A percentile compares a stretch with the other conserved stretches of the same genome.
These are phyloP conservation scores for Hypomecis atomaria DNA, from an alignment of 2,888 invertebrate genomes.

Conservation along the genomic window DNA sequence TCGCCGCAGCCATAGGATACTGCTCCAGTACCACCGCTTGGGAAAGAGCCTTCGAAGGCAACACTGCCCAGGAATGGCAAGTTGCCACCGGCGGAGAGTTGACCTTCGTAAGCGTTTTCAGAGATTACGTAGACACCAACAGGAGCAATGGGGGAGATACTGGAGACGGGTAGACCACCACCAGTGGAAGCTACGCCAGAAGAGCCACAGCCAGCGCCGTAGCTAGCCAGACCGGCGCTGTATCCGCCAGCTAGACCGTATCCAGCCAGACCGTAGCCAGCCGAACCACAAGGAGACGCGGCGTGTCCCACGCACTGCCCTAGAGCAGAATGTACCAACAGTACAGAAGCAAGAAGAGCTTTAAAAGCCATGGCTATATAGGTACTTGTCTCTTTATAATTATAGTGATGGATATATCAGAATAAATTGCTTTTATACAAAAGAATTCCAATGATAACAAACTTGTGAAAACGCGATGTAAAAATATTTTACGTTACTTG, in stretches of 20 bases:
- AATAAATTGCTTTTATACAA: no score
- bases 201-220: constrained; percentile 31
- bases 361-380: constrained; percentile 26
- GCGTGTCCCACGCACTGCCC: no score
- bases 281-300: no score
- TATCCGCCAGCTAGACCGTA: constrained; percentile 30
- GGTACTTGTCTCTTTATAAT: no score
- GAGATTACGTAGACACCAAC: constrained; percentile 50
- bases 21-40: constrained; percentile 48
- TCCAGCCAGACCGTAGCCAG: no score
- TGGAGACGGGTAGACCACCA: constrained; percentile 46
- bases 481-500: no score
- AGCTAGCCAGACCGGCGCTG: constrained; percentile 29
- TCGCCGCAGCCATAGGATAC: constrained; percentile 50
- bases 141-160: constrained; percentile 49
- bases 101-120: constrained; percentile 52
- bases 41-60: constrained; percentile 49
- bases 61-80: constrained; percentile 55
- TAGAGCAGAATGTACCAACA: no score
- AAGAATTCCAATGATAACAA: no score
- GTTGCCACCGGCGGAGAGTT: constrained; percentile 46
- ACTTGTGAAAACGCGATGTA: no score
- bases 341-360: no score
- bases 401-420: no score
- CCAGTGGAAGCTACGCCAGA: constrained; percentile 47